These are phyloP conservation scores for Columba janthina DNA, from an alignment of 2,113 vertebrate species.

Conservation along the genomic window DNA sequence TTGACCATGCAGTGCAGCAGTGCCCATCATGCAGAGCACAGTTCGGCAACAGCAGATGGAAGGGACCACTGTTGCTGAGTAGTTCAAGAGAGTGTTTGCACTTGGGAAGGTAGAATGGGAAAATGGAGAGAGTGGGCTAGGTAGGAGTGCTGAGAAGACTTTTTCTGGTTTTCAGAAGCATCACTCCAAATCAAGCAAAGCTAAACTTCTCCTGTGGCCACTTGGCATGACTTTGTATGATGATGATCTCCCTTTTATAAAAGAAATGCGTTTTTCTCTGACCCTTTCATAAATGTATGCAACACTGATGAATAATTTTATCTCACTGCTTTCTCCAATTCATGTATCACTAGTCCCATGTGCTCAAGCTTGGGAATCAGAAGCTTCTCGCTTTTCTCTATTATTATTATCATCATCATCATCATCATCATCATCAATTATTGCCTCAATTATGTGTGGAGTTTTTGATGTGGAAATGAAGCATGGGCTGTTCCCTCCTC, in stretches of 20 bases:
- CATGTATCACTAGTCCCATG: not conserved
- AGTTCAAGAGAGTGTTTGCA: not conserved
- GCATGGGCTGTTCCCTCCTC: not conserved
- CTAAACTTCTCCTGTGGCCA: not conserved
- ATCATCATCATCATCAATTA: not conserved
- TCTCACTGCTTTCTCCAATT: too few relatives aligned
- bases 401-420: not conserved
- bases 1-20: not conserved
- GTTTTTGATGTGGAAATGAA: not conserved
- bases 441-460: not conserved
- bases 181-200: not conserved
- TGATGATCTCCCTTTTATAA: not conserved
- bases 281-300: not conserved
- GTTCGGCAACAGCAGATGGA: not conserved
- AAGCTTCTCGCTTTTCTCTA: not conserved
- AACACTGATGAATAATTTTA: not conserved
- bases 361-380: not conserved
- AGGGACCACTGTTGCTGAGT: not conserved
- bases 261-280: not conserved
- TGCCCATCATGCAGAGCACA: not conserved
- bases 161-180: not conserved
- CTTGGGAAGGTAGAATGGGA: not conserved
- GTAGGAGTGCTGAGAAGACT: not conserved
- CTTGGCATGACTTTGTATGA: not conserved
- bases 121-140: not conserved